Base-by-base conservation (phyloP, 2,797 vertebrate species). In the Geotria australis region DNA sequence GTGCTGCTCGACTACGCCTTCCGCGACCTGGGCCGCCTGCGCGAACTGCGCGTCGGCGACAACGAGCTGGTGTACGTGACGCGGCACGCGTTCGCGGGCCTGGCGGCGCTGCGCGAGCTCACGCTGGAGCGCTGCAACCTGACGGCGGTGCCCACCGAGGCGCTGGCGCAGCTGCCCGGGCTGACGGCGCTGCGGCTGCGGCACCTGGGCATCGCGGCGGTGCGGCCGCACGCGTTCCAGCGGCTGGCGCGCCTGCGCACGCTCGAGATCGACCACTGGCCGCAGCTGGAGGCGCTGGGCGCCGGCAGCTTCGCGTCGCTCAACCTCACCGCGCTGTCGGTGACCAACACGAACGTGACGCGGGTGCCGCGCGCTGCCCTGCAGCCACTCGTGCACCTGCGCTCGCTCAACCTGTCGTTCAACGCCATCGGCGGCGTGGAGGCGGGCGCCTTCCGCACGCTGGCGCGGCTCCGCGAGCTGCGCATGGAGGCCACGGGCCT, bases 31-130 rank as follows among this genome's bases (percentile, higher is more conserved):
- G 71, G 65, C 57, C 80, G 71, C 68, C 73, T 98, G 7, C 78
- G 72, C 61, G 74, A 72, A 61, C 74, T 98, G 57, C 81, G 95
- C 58, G 81, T 98, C n/a, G 91, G 88, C 0, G 85, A 96, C 72
- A 98, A 98, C 1, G 83, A 98, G 70, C 65, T 98, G 68, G 85
- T 98, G 63, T 98, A 91, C 70, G 82, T 98, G 70, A 85, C 91
- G n/a, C 88, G 83, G 10, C 77, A 84, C 10, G 89, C 91, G 60
- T 98, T 98, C 64, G 70, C 79, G 0, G 91, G 91, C 58, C 69
- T 98, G 55, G 73, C 82, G 2, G 77, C 77, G 3, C 74, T 96
- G 51, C 51, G 24, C 60, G 71, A 77, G 63, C 71, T 91, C 49
- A 75, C 74, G 11, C 60, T 91, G 57, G 80, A 83, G 53, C 77